These are phyloP conservation scores for Agrotis segetum DNA, from an alignment of 2,888 invertebrate species.

Conservation along the genomic window DNA sequence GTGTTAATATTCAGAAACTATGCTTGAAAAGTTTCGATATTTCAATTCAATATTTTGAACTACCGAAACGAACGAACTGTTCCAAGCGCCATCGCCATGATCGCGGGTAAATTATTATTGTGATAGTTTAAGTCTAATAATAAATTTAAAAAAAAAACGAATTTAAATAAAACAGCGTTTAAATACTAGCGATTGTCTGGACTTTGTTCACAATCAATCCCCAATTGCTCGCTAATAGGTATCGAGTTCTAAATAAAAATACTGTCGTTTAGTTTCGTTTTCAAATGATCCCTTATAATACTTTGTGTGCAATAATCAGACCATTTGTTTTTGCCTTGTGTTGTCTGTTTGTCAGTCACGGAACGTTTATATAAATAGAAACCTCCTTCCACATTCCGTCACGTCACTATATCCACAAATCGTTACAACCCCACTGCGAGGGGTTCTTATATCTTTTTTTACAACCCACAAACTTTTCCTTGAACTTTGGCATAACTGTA, in stretches of 20 bases:
- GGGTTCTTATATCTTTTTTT: constrained; percentile 11
- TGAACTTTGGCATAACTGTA: constrained; percentile 35
- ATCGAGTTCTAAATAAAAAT: too few relatives aligned
- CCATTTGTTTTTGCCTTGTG: not conserved
- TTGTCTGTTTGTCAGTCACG: not conserved
- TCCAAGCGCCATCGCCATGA: too few relatives aligned
- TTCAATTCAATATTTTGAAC: too few relatives aligned
- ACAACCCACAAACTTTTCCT: constrained; percentile 3
- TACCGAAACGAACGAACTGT: too few relatives aligned
- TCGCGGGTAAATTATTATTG: too few relatives aligned
- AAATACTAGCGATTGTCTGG: too few relatives aligned
- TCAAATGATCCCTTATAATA: not conserved
- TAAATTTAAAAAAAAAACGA: too few relatives aligned
- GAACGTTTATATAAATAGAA: constrained; percentile 5
- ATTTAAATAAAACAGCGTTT: too few relatives aligned
- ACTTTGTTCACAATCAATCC: not conserved
- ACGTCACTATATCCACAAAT: constrained; percentile 22
- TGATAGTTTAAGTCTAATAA: too few relatives aligned
- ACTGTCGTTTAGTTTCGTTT: not conserved
- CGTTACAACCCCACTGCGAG: constrained; percentile 5
- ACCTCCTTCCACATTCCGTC: not conserved
- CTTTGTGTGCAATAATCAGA: not conserved
- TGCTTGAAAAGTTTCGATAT: too few relatives aligned
- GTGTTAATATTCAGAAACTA: too few relatives aligned
- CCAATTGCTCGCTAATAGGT: too few relatives aligned